Evolutionary conservation across 2,797 vertebrate genomes (phyloP).

Genomic region (Muraenolepis orangiensis): DNA sequence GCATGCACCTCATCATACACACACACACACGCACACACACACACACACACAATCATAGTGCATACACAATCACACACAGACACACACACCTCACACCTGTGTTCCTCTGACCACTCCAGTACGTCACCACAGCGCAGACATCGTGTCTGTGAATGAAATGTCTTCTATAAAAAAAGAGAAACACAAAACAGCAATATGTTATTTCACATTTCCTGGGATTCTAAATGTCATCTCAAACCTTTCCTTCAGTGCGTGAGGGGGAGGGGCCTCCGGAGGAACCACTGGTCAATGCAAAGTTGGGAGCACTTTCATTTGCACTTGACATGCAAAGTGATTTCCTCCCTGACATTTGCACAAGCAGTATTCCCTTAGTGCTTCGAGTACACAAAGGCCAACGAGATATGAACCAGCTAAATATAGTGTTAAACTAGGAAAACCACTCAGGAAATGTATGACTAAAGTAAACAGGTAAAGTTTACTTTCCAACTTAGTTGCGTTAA

Average conservation of each 20-base stretch:
- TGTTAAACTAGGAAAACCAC: background rate
- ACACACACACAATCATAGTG: too few relatives aligned
- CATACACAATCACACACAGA: background rate
- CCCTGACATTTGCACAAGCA: background rate
- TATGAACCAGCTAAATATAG: background rate
- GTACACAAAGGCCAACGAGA: background rate
- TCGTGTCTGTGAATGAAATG: constrained; percentile 51
- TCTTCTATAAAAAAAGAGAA: constrained; percentile 48
- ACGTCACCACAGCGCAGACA: constrained; percentile 70
- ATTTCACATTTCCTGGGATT: constrained; percentile 16
- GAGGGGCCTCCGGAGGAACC: constrained; percentile 37
- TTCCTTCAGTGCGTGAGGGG: constrained; percentile 11
- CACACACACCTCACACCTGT: constrained; percentile 57
- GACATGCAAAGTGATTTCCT: constrained; percentile 66
- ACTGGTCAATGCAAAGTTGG: constrained; percentile 69
- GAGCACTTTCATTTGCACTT: constrained; percentile 67
- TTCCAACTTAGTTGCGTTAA: background rate
- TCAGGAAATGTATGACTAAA: background rate
- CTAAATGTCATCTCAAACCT: background rate
- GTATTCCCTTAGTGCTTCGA: background rate
- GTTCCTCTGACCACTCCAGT: constrained; percentile 67
- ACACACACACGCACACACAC: background rate
- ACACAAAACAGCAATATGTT: constrained; percentile 15
- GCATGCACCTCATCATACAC: too few relatives aligned
- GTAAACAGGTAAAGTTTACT: background rate